Base-by-base conservation (phyloP, 2,797 vertebrate species). In the Poecilia gillii region DNA sequence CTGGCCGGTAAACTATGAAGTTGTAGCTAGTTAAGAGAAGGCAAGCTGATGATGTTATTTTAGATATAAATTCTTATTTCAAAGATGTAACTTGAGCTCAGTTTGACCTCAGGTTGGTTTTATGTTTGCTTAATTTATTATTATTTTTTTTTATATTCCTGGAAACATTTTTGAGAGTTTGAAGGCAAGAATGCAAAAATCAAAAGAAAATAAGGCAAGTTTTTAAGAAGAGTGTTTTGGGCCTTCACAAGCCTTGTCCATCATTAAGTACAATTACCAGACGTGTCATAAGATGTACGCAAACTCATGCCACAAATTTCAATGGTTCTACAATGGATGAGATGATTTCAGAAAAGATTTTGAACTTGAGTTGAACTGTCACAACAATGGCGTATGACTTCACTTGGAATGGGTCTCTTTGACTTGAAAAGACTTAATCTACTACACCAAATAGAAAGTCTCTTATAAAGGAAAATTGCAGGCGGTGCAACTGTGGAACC, bases 11-110 rank as follows among this genome's bases (percentile, higher is more conserved):
- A 31, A 75, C 49, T 51, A 57, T 28, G 25, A 36, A 74, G 16
- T 7, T 31, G 49, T 53, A 7, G 43, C 41, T 72, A 25, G 53
- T 83, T 72, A 71, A 64, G 33, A 55, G 33, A 72, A 45, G 64
- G 41, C 3, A 25, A 59, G 41, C 36, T n/a, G 81, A 74, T 49
- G 83, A 76, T n/a, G 0, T 55, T n/a, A 55, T n/a, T n/a, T 55
- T 25, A 11, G 23, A 55, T 25, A 55, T 23, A 55, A 25, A 55
- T 23, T 55, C 25, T 55, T 55, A 55, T 25, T n/a, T 55, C 53
- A n/a, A 55, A n/a, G 53, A 55, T 55, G 25, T n/a, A 55, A 55
- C 53, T 55, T 55, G 53, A 55, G 53, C 23, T 55, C 53, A 55
- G n/a, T 12, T n/a, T n/a, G 25, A 55, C 53, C 53, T 12, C 53